These are phyloP conservation scores for Hemicentrotus pulcherrimus DNA, from an alignment of 35 echinoderm and acorn worm genomes.

Conservation along the genomic window DNA sequence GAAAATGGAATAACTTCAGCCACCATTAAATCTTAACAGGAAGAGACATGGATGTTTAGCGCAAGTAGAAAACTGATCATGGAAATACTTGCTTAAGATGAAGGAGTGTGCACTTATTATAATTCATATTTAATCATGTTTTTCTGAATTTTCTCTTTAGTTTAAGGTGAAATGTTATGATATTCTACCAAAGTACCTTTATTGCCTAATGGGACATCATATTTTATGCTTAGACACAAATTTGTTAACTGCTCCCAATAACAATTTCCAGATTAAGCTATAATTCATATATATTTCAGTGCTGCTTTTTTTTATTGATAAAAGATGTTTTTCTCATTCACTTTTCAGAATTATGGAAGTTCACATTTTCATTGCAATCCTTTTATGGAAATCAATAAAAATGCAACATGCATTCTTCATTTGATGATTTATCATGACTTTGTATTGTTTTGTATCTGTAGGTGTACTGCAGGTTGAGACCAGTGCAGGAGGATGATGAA, in stretches of 20 bases:
- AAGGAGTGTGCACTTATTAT: neutral
- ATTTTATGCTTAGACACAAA: no score
- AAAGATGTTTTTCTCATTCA: neutral
- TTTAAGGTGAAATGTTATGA: no score
- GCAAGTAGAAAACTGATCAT: neutral
- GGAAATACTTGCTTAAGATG: neutral
- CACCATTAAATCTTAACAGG: neutral
- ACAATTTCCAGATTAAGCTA: neutral
- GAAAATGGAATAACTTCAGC: neutral
- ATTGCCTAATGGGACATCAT: no score
- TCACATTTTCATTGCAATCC: neutral
- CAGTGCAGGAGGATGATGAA: conserved; percentile 51
- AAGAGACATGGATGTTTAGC: neutral
- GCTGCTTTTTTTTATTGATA: neutral
- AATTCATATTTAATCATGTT: no score
- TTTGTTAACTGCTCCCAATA: no score
- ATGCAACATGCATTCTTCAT: neutral
- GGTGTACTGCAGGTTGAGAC: conserved; percentile 91
- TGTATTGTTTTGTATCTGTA: conserved; percentile 27
- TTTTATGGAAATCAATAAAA: neutral
- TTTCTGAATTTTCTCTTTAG: no score
- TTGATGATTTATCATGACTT: no score
- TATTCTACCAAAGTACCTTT: no score
- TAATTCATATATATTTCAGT: neutral
- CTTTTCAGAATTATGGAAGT: neutral